phyloP scores from a whole-genome alignment of 2,797 vertebrate species.

The Pipistrellus nathusii region DNA sequence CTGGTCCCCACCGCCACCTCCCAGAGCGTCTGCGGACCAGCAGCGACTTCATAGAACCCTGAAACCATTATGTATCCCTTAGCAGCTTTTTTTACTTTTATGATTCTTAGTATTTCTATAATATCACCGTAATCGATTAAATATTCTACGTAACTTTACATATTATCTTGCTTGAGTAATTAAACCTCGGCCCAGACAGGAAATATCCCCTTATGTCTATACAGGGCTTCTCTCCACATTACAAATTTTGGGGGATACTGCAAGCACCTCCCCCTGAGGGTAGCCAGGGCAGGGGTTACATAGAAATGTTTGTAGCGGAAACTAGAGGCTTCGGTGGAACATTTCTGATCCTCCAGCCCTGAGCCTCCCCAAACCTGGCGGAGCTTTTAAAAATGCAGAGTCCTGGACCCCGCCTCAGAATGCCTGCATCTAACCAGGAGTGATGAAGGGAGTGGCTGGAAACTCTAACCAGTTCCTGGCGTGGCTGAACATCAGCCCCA shows the following conservation, averaged over 20 bases:
- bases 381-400: not conserved
- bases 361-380: not conserved
- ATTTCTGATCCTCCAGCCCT: not conserved
- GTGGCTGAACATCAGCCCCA: rapidly evolving
- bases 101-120: constrained; percentile 77
- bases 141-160: not conserved
- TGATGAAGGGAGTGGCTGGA: not conserved
- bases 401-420: not conserved
- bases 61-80: not conserved
- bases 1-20: rapidly evolving
- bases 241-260: rapidly evolving
- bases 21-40: not conserved
- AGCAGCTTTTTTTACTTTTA: constrained; percentile 72
- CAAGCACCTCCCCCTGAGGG: rapidly evolving
- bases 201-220: rapidly evolving
- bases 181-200: not conserved
- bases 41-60: not conserved
- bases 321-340: not conserved
- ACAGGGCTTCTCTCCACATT: not conserved
- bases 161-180: constrained; percentile 27
- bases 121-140: constrained; percentile 56
- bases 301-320: not conserved
- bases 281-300: rapidly evolving
- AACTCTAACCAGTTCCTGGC: rapidly evolving
- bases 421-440: rapidly evolving